A percentile compares a stretch with the other conserved stretches of the same genome.
Conservation (phyloP, 2,113 vertebrate species). For the Cercopithecus mona region DNA sequence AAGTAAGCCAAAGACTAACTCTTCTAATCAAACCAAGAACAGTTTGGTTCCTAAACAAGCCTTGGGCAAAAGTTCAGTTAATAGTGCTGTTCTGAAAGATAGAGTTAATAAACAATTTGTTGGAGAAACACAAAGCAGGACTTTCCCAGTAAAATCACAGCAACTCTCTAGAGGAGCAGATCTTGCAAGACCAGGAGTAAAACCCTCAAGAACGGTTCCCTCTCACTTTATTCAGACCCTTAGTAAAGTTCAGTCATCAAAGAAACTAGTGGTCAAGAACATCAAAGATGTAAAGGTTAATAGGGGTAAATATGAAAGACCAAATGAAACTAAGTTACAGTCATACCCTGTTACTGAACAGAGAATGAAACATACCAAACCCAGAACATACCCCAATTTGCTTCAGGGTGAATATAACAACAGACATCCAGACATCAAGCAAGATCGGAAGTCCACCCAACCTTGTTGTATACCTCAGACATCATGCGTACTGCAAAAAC, state of each 20-base stretch:
- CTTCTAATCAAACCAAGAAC: not conserved
- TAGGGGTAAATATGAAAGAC: not conserved
- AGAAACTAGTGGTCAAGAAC: constrained; percentile 18
- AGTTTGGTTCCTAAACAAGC: constrained; percentile 22
- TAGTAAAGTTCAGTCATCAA: not conserved
- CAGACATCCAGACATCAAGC: not conserved
- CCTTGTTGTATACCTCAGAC: not conserved
- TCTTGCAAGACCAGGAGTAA: not conserved
- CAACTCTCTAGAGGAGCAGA: not conserved
- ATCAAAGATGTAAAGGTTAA: not conserved
- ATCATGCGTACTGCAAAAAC: not conserved
- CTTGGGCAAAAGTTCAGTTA: not conserved
- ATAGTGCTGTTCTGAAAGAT: not conserved
- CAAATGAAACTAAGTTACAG: not conserved
- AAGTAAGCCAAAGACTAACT: not conserved
- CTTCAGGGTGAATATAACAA: not conserved
- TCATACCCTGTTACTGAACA: not conserved
- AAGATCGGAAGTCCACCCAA: not conserved
- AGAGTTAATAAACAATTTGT: not conserved
- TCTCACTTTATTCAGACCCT: not conserved
- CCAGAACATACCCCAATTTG: rapidly evolving
- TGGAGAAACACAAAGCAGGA: not conserved
- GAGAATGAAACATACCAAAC: not conserved
- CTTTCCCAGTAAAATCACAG: not conserved
- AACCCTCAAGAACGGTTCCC: not conserved